Percentiles rank a stretch among this genome's conserved stretches.
Evolutionary conservation across 2,888 invertebrate species (phyloP).

Genomic region (Neria commutata): DNA sequence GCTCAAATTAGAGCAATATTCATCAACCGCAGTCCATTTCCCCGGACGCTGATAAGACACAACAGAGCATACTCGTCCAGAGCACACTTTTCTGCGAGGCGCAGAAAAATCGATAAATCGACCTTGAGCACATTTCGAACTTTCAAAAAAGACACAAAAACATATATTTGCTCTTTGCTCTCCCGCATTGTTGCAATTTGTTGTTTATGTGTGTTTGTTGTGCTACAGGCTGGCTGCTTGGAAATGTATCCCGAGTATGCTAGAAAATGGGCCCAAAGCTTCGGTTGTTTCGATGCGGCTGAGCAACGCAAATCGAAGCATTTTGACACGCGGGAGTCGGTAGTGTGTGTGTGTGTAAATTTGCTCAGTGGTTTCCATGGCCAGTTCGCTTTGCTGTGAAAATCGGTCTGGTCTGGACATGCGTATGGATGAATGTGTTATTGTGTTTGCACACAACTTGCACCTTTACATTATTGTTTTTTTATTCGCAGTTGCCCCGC

Average conservation of each 20-base stretch:
- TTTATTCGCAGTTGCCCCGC: not conserved
- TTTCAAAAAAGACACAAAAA: no score
- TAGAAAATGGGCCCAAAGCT: not conserved
- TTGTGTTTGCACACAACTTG: no score
- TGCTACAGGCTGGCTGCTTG: no score
- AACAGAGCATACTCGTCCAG: not conserved
- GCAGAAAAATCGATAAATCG: conserved; percentile 54
- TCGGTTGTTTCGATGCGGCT: not conserved
- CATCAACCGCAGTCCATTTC: no score
- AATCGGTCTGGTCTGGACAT: no score
- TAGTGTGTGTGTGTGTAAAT: not conserved
- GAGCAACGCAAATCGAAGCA: not conserved
- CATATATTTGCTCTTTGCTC: not conserved
- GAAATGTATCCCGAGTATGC: no score
- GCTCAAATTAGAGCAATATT: no score
- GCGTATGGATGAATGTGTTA: no score
- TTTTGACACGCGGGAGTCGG: not conserved
- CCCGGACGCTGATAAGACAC: no score
- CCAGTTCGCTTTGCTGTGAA: not conserved
- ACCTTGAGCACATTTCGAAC: conserved; percentile 40
- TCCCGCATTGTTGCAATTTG: conserved; percentile 2
- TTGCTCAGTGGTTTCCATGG: not conserved
- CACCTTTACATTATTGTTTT: not conserved
- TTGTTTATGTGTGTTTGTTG: no score
- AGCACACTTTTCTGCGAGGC: not conserved